A percentile compares a stretch with the other conserved stretches of the same genome.
phyloP scores from a whole-genome alignment of 2,797 vertebrate species.

The Novumbra hubbsi region DNA sequence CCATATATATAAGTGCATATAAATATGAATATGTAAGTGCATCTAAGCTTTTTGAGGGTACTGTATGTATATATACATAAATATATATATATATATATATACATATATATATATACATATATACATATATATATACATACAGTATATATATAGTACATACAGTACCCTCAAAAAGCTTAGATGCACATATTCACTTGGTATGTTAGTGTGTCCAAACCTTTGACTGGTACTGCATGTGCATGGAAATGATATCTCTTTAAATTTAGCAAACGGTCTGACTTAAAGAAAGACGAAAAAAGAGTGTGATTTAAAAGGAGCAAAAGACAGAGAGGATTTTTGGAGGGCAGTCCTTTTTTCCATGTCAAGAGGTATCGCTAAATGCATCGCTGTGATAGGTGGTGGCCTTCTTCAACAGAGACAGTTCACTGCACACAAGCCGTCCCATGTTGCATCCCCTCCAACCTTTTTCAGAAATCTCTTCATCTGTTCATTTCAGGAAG shows the following conservation, averaged over 20 bases:
- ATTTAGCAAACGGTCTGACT: conserved; percentile 1
- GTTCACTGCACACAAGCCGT: conserved; percentile 58
- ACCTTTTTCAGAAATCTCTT: conserved; percentile 36
- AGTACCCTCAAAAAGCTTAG: too few relatives aligned
- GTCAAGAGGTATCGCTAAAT: conserved; percentile 35
- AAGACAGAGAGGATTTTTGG: background rate
- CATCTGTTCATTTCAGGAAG: conserved; percentile 34
- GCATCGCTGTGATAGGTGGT: conserved; percentile 42
- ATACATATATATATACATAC: too few relatives aligned
- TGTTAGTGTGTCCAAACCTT: too few relatives aligned
- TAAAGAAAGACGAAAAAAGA: conserved; percentile 24
- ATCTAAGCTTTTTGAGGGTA: too few relatives aligned
- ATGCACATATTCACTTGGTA: too few relatives aligned
- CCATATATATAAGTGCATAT: too few relatives aligned
- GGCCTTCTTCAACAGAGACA: conserved; percentile 50
- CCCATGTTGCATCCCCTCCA: conserved; percentile 44
- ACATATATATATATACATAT: too few relatives aligned
- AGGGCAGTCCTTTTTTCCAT: conserved; percentile 9
- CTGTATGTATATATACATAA: too few relatives aligned
- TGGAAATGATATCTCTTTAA: background rate
- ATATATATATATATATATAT: too few relatives aligned
- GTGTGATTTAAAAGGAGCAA: conserved; percentile 1
- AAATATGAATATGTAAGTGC: too few relatives aligned
- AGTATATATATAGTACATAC: too few relatives aligned
- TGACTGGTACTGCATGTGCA: too few relatives aligned